Conservation (phyloP, 2,888 invertebrate genomes). For the Scelioninae gen. 2 region DNA sequence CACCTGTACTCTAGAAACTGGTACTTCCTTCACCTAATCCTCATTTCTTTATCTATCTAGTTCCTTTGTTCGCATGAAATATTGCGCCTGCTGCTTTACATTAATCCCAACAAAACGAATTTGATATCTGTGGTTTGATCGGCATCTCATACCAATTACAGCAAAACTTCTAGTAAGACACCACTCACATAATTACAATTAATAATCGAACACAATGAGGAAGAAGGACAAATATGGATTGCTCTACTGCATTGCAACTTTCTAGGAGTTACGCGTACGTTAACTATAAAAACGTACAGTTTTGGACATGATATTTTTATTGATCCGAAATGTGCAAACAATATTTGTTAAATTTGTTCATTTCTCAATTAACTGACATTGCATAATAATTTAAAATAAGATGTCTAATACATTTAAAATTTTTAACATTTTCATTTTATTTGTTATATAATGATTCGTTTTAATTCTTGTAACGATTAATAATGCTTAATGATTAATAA, state of each 20-base stretch:
- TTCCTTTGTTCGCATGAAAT: constrained; percentile 48
- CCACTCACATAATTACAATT: constrained; percentile 27
- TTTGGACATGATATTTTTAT: too few species aligned
- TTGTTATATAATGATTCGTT: too few species aligned
- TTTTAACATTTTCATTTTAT: too few species aligned
- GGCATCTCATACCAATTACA: constrained; percentile 29
- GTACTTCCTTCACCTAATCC: constrained; percentile 65
- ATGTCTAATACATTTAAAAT: too few species aligned
- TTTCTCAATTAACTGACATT: too few species aligned
- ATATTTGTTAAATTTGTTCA: too few species aligned
- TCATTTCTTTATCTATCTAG: constrained; percentile 52
- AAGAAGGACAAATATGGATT: constrained; percentile 31
- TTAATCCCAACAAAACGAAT: constrained; percentile 35
- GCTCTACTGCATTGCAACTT: constrained; percentile 18
- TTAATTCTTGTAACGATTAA: too few species aligned
- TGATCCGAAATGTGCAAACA: too few species aligned
- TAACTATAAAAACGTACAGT: too few species aligned
- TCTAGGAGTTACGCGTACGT: constrained; percentile 23
- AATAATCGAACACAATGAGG: constrained; percentile 24
- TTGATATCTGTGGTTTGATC: constrained; percentile 27
- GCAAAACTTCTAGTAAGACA: constrained; percentile 10
- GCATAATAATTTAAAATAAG: too few species aligned
- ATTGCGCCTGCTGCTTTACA: constrained; percentile 34
- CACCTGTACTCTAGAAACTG: constrained; percentile 70
- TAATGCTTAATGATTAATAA: too few species aligned